phyloP scores from a whole-genome alignment of 2,113 vertebrate genomes.

The Rhea pennata region DNA sequence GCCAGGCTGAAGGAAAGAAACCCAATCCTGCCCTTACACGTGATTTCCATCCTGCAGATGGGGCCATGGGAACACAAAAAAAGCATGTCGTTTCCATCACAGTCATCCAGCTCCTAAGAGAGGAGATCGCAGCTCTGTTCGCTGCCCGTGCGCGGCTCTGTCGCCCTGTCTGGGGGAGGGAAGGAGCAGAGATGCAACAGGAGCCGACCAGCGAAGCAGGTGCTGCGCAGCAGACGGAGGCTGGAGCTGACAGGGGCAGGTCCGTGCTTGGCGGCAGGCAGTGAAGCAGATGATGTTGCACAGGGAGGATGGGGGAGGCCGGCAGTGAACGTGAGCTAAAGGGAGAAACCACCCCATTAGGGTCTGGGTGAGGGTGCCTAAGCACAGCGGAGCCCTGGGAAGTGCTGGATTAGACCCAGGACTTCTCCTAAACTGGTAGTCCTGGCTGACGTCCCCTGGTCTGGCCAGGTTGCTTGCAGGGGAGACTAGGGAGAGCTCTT shows the following conservation, averaged over 20 bases:
- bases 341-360: not conserved
- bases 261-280: not conserved
- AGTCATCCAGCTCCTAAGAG: not conserved
- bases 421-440: not conserved
- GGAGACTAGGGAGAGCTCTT: not conserved
- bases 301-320: not conserved
- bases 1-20: not conserved
- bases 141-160: not conserved
- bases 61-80: not conserved
- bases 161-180: not conserved
- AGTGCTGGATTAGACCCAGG: not conserved
- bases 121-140: not conserved
- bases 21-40: accelerated
- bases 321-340: not conserved
- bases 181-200: not conserved
- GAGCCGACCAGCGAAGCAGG: not conserved
- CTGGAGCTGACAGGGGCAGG: not conserved
- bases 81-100: not conserved
- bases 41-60: not conserved
- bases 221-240: not conserved
- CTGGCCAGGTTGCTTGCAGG: too few species aligned
- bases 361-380: not conserved
- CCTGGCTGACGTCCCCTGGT: not conserved
- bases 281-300: not conserved
- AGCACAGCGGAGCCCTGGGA: not conserved